Evolutionary conservation across 2,888 invertebrate species (phyloP).

Genomic region (Ectobius pallidus): DNA sequence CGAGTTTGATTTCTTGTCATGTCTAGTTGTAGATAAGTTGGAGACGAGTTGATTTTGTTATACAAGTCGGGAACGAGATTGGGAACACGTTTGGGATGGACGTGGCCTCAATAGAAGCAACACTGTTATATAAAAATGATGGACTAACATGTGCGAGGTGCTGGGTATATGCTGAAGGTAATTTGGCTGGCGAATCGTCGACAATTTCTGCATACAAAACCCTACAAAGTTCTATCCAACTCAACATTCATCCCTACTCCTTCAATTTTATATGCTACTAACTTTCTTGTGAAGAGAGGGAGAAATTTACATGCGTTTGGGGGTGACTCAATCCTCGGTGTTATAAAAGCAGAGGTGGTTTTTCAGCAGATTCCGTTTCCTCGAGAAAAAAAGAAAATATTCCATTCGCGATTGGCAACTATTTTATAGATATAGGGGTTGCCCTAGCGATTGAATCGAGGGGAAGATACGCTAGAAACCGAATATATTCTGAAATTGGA

Average conservation of each 20-base stretch:
- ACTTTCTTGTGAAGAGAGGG: background rate
- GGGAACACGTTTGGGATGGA: background rate
- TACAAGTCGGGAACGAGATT: background rate
- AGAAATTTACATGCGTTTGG: background rate
- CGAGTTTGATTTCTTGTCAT: background rate
- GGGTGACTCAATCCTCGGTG: background rate
- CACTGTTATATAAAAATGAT: slow-evolving; percentile 14
- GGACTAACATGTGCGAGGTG: background rate
- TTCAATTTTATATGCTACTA: background rate
- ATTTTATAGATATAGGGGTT: background rate
- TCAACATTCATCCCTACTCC: background rate
- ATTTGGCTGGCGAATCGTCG: slow-evolving; percentile 15
- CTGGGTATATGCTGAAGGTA: background rate
- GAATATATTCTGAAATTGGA: no score
- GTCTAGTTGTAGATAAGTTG: background rate
- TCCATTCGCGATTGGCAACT: background rate
- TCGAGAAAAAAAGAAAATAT: background rate
- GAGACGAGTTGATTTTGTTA: background rate
- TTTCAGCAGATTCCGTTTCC: background rate
- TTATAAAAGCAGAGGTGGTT: background rate
- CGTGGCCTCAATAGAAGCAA: slow-evolving; percentile 17
- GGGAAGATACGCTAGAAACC: no score
- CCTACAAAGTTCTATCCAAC: background rate
- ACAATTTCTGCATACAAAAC: slow-evolving; percentile 28
- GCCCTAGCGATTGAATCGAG: no score